Base-by-base conservation (phyloP, 92 coral and sea anemone species). In the Actinostola sp. region DNA sequence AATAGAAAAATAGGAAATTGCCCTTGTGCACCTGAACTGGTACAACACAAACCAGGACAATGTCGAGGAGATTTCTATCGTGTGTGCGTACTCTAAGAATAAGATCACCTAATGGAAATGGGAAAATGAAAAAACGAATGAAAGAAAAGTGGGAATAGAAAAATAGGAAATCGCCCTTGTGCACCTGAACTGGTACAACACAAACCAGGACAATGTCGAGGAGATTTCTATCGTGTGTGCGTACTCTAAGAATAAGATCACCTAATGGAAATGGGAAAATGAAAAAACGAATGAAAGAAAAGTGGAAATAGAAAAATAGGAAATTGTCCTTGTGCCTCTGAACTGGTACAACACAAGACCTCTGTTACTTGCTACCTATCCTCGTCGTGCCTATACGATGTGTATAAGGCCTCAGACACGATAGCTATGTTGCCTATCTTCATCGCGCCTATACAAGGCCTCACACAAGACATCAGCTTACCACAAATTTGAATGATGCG, bases 401-500 rank as follows among this genome's bases (percentile, higher is more conserved):
- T n/a, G n/a, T n/a, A n/a, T n/a, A n/a, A n/a, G n/a, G n/a, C n/a
- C n/a, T n/a, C n/a, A n/a, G n/a, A n/a, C n/a, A n/a, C n/a, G n/a
- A n/a, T n/a, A n/a, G n/a, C n/a, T n/a, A n/a, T n/a, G n/a, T n/a
- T n/a, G n/a, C n/a, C n/a, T n/a, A n/a, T n/a, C n/a, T n/a, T n/a
- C n/a, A n/a, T n/a, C n/a, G n/a, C n/a, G n/a, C n/a, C n/a, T n/a
- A n/a, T n/a, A n/a, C n/a, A n/a, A n/a, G n/a, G n/a, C n/a, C n/a
- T n/a, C n/a, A n/a, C 52, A 30, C 11, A 8, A 21, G 12, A 35
- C 16, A 5, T 21, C 6, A 16, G 9, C 69, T 85, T 78, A 94
- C 98, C 98, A 71, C 98, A 94, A 28, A 94, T 85, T 86, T 94
- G 98, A 48, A 94, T 94, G 26, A 94, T 85, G 36, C 89, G 89